phyloP scores from a whole-genome alignment of 2,797 vertebrate genomes.

The Enteromius treurensis region DNA sequence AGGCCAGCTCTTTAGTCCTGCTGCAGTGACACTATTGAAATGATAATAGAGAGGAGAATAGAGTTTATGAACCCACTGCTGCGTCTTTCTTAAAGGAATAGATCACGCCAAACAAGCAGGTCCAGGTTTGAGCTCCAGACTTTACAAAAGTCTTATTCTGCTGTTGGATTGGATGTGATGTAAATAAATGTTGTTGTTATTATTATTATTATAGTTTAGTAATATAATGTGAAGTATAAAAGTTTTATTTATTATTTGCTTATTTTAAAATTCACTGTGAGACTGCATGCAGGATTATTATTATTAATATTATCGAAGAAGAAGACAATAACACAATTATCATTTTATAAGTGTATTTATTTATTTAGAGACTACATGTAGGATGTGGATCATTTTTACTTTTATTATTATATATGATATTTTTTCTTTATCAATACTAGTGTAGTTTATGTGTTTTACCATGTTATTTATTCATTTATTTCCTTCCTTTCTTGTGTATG shows the following conservation, averaged over 20 bases:
- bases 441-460: background rate
- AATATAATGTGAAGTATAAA: background rate
- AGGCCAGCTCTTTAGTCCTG: constrained; percentile 36
- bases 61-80: background rate
- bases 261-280: background rate
- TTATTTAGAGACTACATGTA: background rate
- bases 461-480: background rate
- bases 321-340: background rate
- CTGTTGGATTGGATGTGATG: background rate
- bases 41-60: constrained; percentile 26
- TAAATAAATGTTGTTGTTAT: background rate
- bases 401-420: background rate
- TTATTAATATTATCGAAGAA: background rate
- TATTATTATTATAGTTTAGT: background rate
- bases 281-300: background rate
- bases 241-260: background rate
- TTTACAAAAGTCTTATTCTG: background rate
- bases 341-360: background rate
- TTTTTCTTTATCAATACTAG: background rate
- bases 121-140: background rate
- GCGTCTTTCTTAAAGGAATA: background rate
- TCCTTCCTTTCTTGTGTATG: background rate
- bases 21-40: constrained; percentile 48
- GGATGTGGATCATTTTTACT: background rate
- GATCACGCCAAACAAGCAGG: background rate